phyloP scores from a whole-genome alignment of 2,888 invertebrate genomes.

The Drosophila trichaetosa region DNA sequence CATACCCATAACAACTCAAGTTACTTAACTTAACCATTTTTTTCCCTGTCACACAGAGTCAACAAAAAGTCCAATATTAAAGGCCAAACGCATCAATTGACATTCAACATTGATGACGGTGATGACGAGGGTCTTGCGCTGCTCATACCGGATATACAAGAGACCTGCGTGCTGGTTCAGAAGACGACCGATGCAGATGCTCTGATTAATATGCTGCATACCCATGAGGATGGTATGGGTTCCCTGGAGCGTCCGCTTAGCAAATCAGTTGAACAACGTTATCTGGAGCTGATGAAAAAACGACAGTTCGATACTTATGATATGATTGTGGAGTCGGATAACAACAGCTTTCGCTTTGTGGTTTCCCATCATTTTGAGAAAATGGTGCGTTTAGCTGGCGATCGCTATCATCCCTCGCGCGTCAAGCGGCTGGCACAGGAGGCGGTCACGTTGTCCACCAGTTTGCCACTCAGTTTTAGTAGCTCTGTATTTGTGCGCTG shows the following conservation, averaged over 20 bases:
- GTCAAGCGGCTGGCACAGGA: constrained; percentile 97
- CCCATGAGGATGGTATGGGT: constrained; percentile 64
- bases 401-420: constrained; percentile 93
- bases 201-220: constrained; percentile 71
- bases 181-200: constrained; percentile 83
- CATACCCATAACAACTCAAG: not conserved
- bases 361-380: constrained; percentile 96
- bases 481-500: constrained; percentile 98
- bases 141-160: constrained; percentile 95
- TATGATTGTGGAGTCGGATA: constrained; percentile 93
- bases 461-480: constrained; percentile 95
- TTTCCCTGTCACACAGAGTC: constrained; percentile 85
- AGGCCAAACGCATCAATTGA: constrained; percentile 84
- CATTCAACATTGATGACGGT: constrained; percentile 88
- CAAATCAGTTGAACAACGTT: constrained; percentile 90
- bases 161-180: constrained; percentile 83
- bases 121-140: constrained; percentile 95
- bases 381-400: constrained; percentile 93
- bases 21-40: not conserved
- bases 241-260: constrained; percentile 86
- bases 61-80: constrained; percentile 87
- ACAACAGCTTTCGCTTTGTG: constrained; percentile 91
- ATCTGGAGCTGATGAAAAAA: constrained; percentile 94
- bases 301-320: constrained; percentile 97
- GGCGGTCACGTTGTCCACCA: constrained; percentile 96